Base-by-base conservation (phyloP, 2,113 vertebrate species). In the Cheilinus undulatus region DNA sequence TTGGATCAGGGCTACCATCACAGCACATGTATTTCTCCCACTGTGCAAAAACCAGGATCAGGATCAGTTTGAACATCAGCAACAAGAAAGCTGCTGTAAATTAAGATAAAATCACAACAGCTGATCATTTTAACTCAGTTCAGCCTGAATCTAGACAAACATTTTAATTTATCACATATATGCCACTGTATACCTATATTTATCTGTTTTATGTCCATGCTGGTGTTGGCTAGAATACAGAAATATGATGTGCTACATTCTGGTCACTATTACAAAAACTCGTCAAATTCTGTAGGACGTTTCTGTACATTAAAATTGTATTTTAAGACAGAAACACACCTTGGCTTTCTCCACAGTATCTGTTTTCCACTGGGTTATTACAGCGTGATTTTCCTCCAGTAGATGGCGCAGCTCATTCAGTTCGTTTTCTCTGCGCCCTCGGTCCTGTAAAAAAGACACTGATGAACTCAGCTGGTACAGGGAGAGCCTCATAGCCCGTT, bases 1-100 rank as follows among this genome's bases (percentile, higher is more conserved):
- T 77, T n/a, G 97, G 96, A 61, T 99, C 95, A n/a, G 98, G 96
- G 30, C n/a, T 93, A 15, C 93, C 95, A 26, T 97, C 95, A 68
- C 96, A 98, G 0, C 66, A 32, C 72, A 95, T 91, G 85, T 96
- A 99, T 27, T 90, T 94, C 10, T 95, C 87, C 97, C 97, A 99
- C 98, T 99, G 65, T 10, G 62, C 38, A 64, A n/a, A 74, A 60
- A 87, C 11, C 48, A 72, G 3, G 13, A 40, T 40, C 2, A 40
- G 38, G 38, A 3, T 14, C 13, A 40, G 4, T 36, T 36, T n/a
- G 7, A 8, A 4, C 34, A 11, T 2, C 34, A 36, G 8, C n/a
- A n/a, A n/a, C n/a, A n/a, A n/a, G n/a, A n/a, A n/a, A n/a, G n/a
- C n/a, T n/a, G n/a, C n/a, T n/a, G n/a, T n/a, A n/a, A n/a, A n/a